phyloP scores from a whole-genome alignment of 2,888 invertebrate species.

The Digitonthophagus gazella region DNA sequence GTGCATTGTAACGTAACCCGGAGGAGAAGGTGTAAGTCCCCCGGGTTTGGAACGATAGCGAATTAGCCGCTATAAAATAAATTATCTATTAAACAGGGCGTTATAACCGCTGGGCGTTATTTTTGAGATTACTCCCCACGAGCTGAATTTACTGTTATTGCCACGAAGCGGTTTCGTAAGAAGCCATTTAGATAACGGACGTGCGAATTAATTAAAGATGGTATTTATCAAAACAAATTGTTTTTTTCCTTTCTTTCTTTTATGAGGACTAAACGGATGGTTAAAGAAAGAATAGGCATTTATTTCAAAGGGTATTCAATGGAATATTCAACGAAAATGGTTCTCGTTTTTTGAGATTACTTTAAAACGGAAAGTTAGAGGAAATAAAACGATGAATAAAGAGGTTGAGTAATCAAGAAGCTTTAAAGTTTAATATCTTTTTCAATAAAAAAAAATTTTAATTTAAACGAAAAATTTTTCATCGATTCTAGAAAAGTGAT shows the following conservation, averaged over 20 bases:
- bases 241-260: slow-evolving; percentile 21
- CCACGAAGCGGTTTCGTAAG: slow-evolving; percentile 23
- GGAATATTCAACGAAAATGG: too few relatives aligned
- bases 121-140: slow-evolving; percentile 25
- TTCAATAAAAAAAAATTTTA: too few relatives aligned
- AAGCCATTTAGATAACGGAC: slow-evolving; percentile 26
- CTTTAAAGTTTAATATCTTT: too few relatives aligned
- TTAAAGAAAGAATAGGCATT: too few relatives aligned
- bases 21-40: neutral
- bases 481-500: too few relatives aligned
- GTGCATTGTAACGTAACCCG: neutral
- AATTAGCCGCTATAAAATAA: slow-evolving; percentile 18
- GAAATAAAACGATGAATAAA: too few relatives aligned
- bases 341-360: too few relatives aligned
- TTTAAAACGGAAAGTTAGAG: too few relatives aligned
- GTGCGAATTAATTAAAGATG: slow-evolving; percentile 24
- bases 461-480: too few relatives aligned
- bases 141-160: slow-evolving; percentile 23
- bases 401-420: too few relatives aligned
- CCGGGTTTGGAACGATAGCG: neutral
- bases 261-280: too few relatives aligned
- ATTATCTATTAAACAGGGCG: slow-evolving; percentile 15
- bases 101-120: slow-evolving; percentile 19
- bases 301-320: too few relatives aligned
- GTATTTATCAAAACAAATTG: slow-evolving; percentile 23